These are phyloP conservation scores for Lasaia peninsularis DNA, from an alignment of 1,140 invertebrate genomes.

Conservation along the genomic window DNA sequence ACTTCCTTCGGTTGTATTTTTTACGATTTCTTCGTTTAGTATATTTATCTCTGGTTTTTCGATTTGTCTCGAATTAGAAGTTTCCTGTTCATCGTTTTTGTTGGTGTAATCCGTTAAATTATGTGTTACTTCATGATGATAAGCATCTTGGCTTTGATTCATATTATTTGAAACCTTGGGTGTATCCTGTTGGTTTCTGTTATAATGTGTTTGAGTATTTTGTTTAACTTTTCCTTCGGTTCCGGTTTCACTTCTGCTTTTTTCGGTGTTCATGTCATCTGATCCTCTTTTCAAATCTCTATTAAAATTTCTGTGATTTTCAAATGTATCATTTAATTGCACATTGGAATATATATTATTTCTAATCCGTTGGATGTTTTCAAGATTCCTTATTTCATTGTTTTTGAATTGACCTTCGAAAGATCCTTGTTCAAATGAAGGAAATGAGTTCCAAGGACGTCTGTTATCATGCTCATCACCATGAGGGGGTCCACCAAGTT, in stretches of 20 bases:
- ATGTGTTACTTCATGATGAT: not conserved
- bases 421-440: not conserved
- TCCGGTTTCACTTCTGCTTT: too few species aligned
- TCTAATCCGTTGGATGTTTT: not conserved
- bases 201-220: not conserved
- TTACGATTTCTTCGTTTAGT: not conserved
- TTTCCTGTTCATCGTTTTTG: constrained; percentile 3
- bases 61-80: constrained; percentile 1
- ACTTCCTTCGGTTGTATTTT: not conserved
- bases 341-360: not conserved
- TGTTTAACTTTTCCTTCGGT: not conserved
- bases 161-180: not conserved
- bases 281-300: not conserved
- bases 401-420: not conserved
- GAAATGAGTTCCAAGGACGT: not conserved
- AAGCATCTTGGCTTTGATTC: constrained; percentile 7
- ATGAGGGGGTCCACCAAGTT: not conserved
- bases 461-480: not conserved
- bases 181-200: not conserved
- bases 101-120: constrained; percentile 11
- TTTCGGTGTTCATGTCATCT: not conserved
- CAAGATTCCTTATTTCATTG: not conserved
- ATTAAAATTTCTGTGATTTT: not conserved
- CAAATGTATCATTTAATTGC: not conserved
- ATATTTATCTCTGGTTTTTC: constrained; percentile 1